A percentile compares a stretch with the other conserved stretches of the same genome.
These are phyloP conservation scores for Lithosia quadra DNA, from an alignment of 2,888 invertebrate species.

Conservation along the genomic window DNA sequence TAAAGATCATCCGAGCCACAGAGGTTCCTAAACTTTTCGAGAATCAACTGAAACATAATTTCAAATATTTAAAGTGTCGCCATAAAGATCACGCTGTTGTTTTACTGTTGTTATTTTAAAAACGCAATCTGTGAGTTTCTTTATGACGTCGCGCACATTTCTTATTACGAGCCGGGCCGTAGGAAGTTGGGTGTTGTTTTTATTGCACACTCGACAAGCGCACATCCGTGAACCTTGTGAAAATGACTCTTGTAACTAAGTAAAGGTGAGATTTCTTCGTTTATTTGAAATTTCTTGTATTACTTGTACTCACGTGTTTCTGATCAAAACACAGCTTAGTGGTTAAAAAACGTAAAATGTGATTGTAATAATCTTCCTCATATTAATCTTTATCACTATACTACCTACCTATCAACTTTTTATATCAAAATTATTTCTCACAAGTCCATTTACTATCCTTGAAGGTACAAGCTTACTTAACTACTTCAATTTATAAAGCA, in stretches of 20 bases:
- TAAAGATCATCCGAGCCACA: no score
- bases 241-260: conserved; percentile 41
- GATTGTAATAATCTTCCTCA: no score
- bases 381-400: no score
- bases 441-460: conserved; percentile 6
- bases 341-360: no score
- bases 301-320: background rate
- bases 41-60: conserved; percentile 12
- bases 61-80: conserved; percentile 16
- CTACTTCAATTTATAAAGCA: conserved; percentile 59
- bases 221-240: conserved; percentile 42
- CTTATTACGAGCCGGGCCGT: conserved; percentile 37
- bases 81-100: conserved; percentile 19
- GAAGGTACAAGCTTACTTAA: conserved; percentile 32
- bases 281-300: background rate
- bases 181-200: conserved; percentile 47
- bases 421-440: conserved; percentile 7
- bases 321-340: background rate
- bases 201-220: conserved; percentile 44
- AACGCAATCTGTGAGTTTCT: conserved; percentile 43
- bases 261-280: conserved; percentile 20
- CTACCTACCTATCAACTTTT: background rate
- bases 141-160: conserved; percentile 44
- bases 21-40: background rate
- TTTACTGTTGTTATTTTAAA: conserved; percentile 33